Conservation (phyloP, 2,797 vertebrate genomes). For the Champsocephalus esox region DNA sequence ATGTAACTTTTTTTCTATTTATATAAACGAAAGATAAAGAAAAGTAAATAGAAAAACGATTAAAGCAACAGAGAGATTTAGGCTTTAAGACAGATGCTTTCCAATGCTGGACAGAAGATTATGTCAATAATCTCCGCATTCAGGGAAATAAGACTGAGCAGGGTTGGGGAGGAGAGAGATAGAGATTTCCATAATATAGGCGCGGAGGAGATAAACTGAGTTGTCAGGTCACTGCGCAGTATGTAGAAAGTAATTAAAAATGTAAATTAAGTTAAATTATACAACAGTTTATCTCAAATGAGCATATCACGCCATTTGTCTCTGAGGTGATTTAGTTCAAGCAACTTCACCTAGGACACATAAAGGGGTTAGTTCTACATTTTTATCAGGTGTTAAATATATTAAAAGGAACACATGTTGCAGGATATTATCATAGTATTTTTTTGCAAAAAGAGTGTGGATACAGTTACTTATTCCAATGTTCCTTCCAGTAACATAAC, state of each 20-base stretch:
- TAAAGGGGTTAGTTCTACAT: no score
- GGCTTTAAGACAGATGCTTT: conserved; percentile 75
- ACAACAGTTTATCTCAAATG: conserved; percentile 43
- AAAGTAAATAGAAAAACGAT: conserved; percentile 42
- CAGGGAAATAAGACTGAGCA: conserved; percentile 29
- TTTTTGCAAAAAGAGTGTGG: no score
- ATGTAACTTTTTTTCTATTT: background rate
- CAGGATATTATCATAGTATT: no score
- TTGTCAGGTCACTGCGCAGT: conserved; percentile 17
- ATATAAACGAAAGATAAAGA: conserved; percentile 5
- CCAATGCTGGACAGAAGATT: conserved; percentile 76
- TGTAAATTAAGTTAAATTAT: conserved; percentile 51
- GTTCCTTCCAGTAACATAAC: no score
- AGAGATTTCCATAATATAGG: conserved; percentile 6
- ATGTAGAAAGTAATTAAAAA: conserved; percentile 64
- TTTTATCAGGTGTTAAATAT: conserved; percentile 6
- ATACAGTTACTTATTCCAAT: no score
- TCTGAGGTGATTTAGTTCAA: background rate
- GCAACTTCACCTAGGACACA: background rate
- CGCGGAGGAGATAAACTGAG: conserved; percentile 36
- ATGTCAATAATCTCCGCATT: conserved; percentile 80
- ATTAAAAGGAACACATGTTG: background rate
- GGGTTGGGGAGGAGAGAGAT: conserved; percentile 10
- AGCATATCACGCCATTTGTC: background rate
- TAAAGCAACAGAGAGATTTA: conserved; percentile 54